These are phyloP conservation scores for Dendroctonus ponderosae DNA, from an alignment of 1,140 invertebrate genomes.

Conservation along the genomic window DNA sequence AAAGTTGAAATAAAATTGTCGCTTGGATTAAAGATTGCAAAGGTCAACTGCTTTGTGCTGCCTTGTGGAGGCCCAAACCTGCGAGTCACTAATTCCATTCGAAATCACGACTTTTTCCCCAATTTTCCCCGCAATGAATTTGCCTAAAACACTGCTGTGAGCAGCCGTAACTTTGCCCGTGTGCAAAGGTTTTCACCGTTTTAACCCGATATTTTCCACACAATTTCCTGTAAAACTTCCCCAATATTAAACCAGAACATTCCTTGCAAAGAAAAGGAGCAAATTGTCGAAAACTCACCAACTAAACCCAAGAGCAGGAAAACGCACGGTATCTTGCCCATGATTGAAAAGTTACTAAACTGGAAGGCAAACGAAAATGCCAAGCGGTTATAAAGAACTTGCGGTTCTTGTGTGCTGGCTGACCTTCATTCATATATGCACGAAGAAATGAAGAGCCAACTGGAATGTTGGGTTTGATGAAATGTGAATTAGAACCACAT, in stretches of 20 bases:
- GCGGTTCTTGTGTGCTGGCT: conserved; percentile 20
- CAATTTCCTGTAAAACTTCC: background rate
- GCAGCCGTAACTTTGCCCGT: background rate
- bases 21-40: background rate
- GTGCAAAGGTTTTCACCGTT: background rate
- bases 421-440: conserved; percentile 28
- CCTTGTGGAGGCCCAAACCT: conserved; percentile 1
- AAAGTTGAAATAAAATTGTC: conserved; percentile 21
- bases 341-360: conserved; percentile 15
- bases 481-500: background rate
- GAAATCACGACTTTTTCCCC: background rate
- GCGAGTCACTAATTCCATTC: background rate
- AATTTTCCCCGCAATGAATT: background rate
- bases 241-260: background rate
- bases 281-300: conserved; percentile 11
- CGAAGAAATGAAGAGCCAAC: conserved; percentile 29
- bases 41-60: conserved; percentile 14
- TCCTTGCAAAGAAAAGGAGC: background rate
- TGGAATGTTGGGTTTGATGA: background rate
- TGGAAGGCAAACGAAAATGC: conserved; percentile 19
- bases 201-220: background rate
- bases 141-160: conserved; percentile 3
- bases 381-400: conserved; percentile 28
- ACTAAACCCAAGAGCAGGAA: conserved; percentile 11
- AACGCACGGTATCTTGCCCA: conserved; percentile 22